Conservation (phyloP, 2,888 invertebrate species). For the Mantis religiosa region DNA sequence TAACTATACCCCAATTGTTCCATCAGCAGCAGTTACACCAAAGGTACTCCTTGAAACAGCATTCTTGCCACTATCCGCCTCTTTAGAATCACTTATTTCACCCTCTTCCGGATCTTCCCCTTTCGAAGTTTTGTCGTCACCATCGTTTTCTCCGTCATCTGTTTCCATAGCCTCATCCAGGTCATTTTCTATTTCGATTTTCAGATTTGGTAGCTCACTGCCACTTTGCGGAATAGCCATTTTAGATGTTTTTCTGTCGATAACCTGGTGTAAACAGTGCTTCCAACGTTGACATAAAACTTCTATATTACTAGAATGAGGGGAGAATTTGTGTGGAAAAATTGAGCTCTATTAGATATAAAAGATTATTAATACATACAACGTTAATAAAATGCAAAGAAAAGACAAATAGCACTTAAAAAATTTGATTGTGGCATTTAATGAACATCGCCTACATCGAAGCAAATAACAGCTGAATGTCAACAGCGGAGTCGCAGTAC, state of each 20-base stretch:
- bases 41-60: not conserved
- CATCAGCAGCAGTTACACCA: not conserved
- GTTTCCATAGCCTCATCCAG: constrained; percentile 49
- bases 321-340: no score
- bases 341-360: no score
- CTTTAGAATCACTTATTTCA: constrained; percentile 41
- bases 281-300: not conserved
- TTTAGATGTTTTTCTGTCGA: not conserved
- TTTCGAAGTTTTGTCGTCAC: constrained; percentile 13
- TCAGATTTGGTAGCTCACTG: constrained; percentile 21
- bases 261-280: not conserved
- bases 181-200: constrained; percentile 48
- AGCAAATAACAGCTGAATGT: not conserved
- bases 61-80: not conserved
- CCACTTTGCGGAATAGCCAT: not conserved
- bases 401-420: not conserved
- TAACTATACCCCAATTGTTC: not conserved
- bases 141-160: constrained; percentile 37
- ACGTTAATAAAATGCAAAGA: no score
- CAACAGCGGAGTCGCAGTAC: not conserved
- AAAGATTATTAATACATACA: no score
- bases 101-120: constrained; percentile 44
- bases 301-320: no score
- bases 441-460: not conserved
- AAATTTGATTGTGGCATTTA: not conserved